Base-by-base conservation (phyloP, 2,888 invertebrate species). In the Andrena praecox region DNA sequence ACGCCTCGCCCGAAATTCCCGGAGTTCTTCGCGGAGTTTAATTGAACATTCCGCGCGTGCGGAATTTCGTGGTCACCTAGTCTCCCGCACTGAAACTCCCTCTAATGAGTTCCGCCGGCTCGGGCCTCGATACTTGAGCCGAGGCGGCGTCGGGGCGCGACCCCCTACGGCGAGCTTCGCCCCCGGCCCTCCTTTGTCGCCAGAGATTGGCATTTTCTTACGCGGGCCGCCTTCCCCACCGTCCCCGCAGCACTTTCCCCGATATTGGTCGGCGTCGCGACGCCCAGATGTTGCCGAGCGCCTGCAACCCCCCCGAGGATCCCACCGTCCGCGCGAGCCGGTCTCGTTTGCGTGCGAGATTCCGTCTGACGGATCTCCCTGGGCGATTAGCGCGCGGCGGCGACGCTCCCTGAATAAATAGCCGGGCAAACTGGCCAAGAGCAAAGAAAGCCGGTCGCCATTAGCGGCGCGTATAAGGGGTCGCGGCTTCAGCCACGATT, bases 41-140 rank as follows among this genome's bases (percentile, higher is more conserved):
- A 88, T 88, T 88, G 89, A 88, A 88, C 89, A 88, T 87, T 88
- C 88, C 85, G 72, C 52, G 72, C 16, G 56, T 52, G 35, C 66
- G 80, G 85, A 85, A 88, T 83, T 82, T 63, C 72, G 76, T 52
- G 82, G 73, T 82, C 80, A 66, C 71, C 68, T 64, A 69, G 52
- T 71, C 60, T 63, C n/a, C 67, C 52, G 63, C 72, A 75, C 60
- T 52, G 70, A 82, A 87, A 79, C 71, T 69, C 63, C 79, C 79
- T 77, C 82, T 70, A 77, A 81, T 56, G 77, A 50, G 76, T 71
- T 76, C 66, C 29, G 24, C 35, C 12, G 4, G 27, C 42, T 42
- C 48, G 71, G 27, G 52, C 24, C 75, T 78, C 68, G 71, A 75
- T 80, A 80, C 81, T 75, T 80, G 52, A 60, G 59, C 64, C 20